Conservation (phyloP, 2,888 invertebrate genomes). For the Eupithecia subfuscata region DNA sequence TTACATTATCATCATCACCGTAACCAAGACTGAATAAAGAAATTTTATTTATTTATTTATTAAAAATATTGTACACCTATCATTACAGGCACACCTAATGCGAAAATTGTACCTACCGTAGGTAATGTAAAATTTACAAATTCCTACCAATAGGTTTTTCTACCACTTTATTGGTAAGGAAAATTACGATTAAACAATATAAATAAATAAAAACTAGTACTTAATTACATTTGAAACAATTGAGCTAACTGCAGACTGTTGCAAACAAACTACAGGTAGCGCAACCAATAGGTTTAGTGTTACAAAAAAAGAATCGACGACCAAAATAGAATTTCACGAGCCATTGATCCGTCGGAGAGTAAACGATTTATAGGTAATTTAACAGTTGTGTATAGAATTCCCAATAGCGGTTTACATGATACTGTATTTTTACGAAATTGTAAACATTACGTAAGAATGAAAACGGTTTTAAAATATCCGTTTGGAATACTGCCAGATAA, state of each 20-base stretch:
- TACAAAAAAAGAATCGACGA: slow-evolving; percentile 26
- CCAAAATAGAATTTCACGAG: slow-evolving; percentile 42
- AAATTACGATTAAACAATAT: no score
- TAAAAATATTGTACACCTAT: no score
- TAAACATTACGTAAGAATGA: slow-evolving; percentile 22
- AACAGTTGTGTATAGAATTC: not conserved
- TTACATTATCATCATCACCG: not conserved
- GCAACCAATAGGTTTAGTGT: not conserved
- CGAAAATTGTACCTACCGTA: no score
- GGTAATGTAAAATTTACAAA: not conserved
- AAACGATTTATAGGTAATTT: not conserved
- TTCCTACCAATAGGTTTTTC: not conserved
- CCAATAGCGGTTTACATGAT: slow-evolving; percentile 11
- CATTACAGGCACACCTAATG: no score
- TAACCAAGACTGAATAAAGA: not conserved
- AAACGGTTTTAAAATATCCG: slow-evolving; percentile 13
- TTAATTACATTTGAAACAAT: no score
- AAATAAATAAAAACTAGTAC: no score
- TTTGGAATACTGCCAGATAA: slow-evolving; percentile 21
- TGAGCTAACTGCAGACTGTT: no score
- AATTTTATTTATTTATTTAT: no score
- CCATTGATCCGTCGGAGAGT: slow-evolving; percentile 39
- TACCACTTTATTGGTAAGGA: no score
- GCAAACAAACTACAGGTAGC: no score
- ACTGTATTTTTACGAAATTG: slow-evolving; percentile 24